Percentiles rank a stretch among this genome's conserved stretches.
Conservation (phyloP, 2,797 vertebrate species). For the Myripristis jacobus region DNA sequence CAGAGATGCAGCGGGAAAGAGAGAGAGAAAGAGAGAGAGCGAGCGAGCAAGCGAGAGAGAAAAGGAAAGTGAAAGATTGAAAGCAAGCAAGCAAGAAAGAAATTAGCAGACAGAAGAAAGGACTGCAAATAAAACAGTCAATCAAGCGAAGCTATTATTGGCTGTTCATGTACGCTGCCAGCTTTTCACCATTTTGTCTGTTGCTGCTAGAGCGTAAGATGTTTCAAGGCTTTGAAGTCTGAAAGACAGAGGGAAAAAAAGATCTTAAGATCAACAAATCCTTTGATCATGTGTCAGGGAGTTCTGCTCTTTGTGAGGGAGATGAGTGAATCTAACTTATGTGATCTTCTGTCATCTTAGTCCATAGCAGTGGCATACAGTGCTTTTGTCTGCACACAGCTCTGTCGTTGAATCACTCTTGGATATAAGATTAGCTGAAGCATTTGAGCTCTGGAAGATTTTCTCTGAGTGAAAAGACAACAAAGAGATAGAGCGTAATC, state of each 20-base stretch:
- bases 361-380: constrained; percentile 52
- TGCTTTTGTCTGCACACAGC: constrained; percentile 57
- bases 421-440: constrained; percentile 64
- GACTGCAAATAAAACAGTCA: constrained; percentile 27
- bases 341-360: constrained; percentile 62
- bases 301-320: constrained; percentile 77
- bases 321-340: constrained; percentile 77
- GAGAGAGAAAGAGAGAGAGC: constrained; percentile 3
- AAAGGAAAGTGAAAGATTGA: neutral
- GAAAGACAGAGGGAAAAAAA: constrained; percentile 66
- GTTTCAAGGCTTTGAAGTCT: constrained; percentile 79
- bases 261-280: constrained; percentile 69
- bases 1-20: constrained; percentile 14
- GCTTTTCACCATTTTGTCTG: constrained; percentile 62
- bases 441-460: constrained; percentile 49
- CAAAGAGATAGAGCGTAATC: constrained; percentile 65
- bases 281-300: constrained; percentile 83
- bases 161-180: constrained; percentile 62
- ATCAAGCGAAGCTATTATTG: constrained; percentile 58
- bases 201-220: constrained; percentile 63
- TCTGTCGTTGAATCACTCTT: constrained; percentile 58
- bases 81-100: constrained; percentile 10
- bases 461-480: constrained; percentile 58
- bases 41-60: neutral
- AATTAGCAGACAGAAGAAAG: constrained; percentile 26